Conservation (phyloP, 2,113 vertebrate species). For the Orcinus orca region DNA sequence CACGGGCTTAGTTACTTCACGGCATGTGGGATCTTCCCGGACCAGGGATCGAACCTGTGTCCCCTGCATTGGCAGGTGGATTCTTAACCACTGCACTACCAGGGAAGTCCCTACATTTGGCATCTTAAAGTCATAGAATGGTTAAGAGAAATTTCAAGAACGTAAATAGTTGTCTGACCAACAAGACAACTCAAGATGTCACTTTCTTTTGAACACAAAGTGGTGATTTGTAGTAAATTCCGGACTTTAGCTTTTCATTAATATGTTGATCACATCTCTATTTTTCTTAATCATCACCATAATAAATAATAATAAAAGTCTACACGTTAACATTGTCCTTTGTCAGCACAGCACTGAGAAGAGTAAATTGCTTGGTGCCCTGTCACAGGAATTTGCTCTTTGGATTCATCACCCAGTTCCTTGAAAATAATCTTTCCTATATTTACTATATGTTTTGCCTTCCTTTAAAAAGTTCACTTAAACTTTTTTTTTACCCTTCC, state of each 20-base stretch:
- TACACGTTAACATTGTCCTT: background rate
- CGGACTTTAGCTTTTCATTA: background rate
- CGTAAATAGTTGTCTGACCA: background rate
- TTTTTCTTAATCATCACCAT: background rate
- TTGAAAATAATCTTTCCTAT: background rate
- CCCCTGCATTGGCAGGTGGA: too few relatives aligned
- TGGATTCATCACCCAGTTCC: background rate
- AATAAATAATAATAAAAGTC: background rate
- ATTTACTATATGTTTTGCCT: background rate
- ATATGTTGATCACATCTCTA: background rate
- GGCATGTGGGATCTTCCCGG: too few relatives aligned
- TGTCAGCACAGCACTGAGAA: background rate
- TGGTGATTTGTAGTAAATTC: background rate
- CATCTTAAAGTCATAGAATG: background rate
- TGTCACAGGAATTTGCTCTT: background rate
- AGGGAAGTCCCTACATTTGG: too few relatives aligned
- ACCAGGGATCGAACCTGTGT: too few relatives aligned
- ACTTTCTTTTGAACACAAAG: background rate
- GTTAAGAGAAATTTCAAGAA: background rate
- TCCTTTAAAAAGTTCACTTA: background rate
- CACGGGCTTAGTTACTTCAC: too few relatives aligned
- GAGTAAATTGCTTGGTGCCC: background rate
- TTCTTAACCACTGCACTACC: too few relatives aligned
- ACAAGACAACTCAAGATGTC: background rate
- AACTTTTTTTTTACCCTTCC: background rate